Evolutionary conservation across 2,888 invertebrate species (phyloP).

Genomic region (Sinodicranocentrus sp.): DNA sequence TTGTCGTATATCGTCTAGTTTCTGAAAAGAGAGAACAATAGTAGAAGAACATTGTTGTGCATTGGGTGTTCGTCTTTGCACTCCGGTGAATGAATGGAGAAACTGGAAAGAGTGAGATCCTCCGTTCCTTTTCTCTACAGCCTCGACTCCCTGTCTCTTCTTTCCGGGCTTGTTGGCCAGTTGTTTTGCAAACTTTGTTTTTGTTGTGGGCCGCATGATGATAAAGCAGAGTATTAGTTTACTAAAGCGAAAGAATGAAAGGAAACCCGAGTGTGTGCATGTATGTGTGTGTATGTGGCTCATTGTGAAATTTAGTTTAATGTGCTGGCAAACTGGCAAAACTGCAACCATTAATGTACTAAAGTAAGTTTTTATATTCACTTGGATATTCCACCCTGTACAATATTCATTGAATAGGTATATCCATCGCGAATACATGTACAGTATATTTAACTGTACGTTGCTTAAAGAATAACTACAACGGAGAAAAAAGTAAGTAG

Average conservation of each 20-base stretch:
- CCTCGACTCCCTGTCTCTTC: conserved; percentile 4
- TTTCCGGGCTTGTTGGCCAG: conserved; percentile 51
- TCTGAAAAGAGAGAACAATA: neutral
- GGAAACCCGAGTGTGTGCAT: conserved; percentile 1
- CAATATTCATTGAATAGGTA: neutral
- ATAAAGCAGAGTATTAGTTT: conserved; percentile 54
- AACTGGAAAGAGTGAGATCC: neutral
- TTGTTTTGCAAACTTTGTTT: conserved; percentile 46
- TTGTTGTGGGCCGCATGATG: conserved; percentile 52
- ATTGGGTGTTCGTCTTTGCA: neutral
- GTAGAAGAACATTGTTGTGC: conserved; percentile 14
- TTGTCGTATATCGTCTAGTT: neutral
- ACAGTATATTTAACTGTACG: too few species aligned
- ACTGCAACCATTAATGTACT: conserved; percentile 27
- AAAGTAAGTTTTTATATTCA: neutral
- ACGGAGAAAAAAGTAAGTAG: neutral
- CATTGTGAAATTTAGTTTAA: conserved; percentile 53
- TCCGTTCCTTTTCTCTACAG: neutral
- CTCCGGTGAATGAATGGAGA: neutral
- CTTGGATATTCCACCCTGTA: neutral
- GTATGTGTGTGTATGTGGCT: conserved; percentile 22
- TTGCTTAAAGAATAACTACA: too few species aligned
- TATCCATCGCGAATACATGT: too few species aligned
- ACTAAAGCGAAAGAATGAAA: conserved; percentile 13
- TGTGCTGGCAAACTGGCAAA: conserved; percentile 32